phyloP scores from a whole-genome alignment of 2,113 vertebrate species.

The Mionectes macconnelli region DNA sequence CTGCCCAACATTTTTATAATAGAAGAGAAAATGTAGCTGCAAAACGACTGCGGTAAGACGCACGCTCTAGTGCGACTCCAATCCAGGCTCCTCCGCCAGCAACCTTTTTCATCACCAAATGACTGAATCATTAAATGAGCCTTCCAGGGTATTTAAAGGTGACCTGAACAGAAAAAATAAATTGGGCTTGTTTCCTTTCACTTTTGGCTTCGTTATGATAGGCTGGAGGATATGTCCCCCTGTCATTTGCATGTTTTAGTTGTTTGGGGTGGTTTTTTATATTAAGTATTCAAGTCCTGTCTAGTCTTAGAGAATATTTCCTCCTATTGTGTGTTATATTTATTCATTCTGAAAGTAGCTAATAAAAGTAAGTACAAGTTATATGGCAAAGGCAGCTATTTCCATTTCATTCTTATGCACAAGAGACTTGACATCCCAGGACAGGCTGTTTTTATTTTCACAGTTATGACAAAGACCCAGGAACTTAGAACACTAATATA shows the following conservation, averaged over 20 bases:
- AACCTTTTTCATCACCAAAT: conserved; percentile 30
- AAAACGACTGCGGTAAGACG: background rate
- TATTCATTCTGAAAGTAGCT: conserved; percentile 39
- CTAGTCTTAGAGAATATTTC: conserved; percentile 24
- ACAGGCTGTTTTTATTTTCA: conserved; percentile 47
- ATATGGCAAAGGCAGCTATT: conserved; percentile 35
- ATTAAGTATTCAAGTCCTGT: conserved; percentile 6
- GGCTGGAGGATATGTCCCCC: background rate
- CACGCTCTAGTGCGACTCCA: background rate
- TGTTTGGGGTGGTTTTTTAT: background rate
- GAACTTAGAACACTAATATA: background rate
- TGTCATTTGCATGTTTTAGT: background rate
- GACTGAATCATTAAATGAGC: background rate
- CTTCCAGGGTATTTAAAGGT: conserved; percentile 29
- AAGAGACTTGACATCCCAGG: conserved; percentile 23
- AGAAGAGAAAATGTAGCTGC: background rate
- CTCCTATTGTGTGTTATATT: conserved; percentile 26
- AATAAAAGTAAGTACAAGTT: conserved; percentile 52
- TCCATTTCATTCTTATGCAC: conserved; percentile 35
- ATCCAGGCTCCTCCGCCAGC: background rate
- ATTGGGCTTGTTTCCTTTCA: background rate
- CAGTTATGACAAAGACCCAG: background rate
- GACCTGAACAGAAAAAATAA: conserved; percentile 6
- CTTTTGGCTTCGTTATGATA: background rate
- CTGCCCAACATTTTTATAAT: background rate